Base-by-base conservation (phyloP, 2,888 invertebrate species). In the Platerodrilus igneus region DNA sequence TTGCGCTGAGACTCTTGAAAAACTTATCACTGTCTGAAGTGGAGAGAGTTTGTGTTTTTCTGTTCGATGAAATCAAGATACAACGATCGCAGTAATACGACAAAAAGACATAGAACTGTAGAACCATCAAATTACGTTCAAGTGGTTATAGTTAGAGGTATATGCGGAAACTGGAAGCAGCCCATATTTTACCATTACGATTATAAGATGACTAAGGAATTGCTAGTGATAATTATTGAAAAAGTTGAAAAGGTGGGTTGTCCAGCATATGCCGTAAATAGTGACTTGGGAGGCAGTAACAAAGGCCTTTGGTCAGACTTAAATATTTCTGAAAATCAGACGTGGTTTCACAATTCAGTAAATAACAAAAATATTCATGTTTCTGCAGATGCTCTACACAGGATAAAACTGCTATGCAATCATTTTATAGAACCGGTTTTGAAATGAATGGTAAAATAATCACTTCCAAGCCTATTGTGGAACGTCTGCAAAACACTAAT, bases 381-480 rank as follows among this genome's bases (percentile, higher is more conserved):
- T 13, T 52, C 50, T 47, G 51, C 45, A 14, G 50, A 53, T 36
- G 45, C n/a, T n/a, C n/a, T n/a, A n/a, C n/a, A n/a, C n/a, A n/a
- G n/a, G n/a, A n/a, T n/a, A n/a, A n/a, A n/a, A n/a, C n/a, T n/a
- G n/a, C n/a, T 45, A n/a, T 32, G 51, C 11, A 53, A 53, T 39
- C 42, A 55, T 45, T 52, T 50, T 35, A n/a, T 50, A 6, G 48
- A 54, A 3, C 37, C 17, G 50, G 48, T 14, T 51, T 47, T 31
- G 28, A 35, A 28, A 10, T 52, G 15, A 33, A 52, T 40, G 31
- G 37, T 8, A 41, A 47, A 30, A 17, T 26, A 9, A 22, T 53
- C 7, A 47, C 28, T 31, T 33, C 38, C 3, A 45, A 51, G 40
- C 45, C 47, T 26, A 33, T 51, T 36, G 43, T 42, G 8, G 38